Base-by-base conservation (phyloP, 1,140 invertebrate genomes). In the Anastrepha ludens region DNA sequence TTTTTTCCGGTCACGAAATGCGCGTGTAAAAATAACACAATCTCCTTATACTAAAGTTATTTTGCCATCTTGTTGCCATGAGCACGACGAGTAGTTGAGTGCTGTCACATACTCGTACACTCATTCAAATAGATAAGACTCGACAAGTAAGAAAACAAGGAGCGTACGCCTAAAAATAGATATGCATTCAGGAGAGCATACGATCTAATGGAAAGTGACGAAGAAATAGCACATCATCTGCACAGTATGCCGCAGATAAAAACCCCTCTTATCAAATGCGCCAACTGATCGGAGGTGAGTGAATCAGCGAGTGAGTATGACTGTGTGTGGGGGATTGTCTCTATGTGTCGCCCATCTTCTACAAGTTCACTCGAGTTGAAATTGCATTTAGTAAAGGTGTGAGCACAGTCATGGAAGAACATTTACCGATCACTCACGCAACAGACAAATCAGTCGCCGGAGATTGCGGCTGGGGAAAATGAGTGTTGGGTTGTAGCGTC, bases 261-360 rank as follows among this genome's bases (percentile, higher is more conserved):
- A 55, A 2, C 50, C 74, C 15, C 41, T 13, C 41, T 7, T 55
- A 29, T 55, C 4, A 58, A 81, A 20, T 8, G 44, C 47, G 74
- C 50, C 74, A 81, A 81, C 41, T 81, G 74, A 81, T 81, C 55
- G 47, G 47, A 81, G 44, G 74, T 81, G 74, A 81, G 74, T 81
- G 74, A 81, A 81, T 55, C 47, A 13, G 11, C 47, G 44, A 5
- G 17, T 17, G 64, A 62, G 4, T 62, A 17, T 17, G 67, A 74
- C 41, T 58, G 74, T 47, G 74, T n/a, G 47, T 55, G 74, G 74
- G 74, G 74, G 47, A 81, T 8, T 20, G 17, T 29, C 60, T n/a
- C 60, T 5, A 62, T 62, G 60, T n/a, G 50, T 55, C 15, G 13
- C 60, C n/a, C 60, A 62, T 62, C 1, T 9, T 62, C n/a, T 13